Percentiles rank a stretch among this genome's conserved stretches.
Evolutionary conservation across 1,140 invertebrate species (phyloP).

Genomic region (Uloborus diversus): DNA sequence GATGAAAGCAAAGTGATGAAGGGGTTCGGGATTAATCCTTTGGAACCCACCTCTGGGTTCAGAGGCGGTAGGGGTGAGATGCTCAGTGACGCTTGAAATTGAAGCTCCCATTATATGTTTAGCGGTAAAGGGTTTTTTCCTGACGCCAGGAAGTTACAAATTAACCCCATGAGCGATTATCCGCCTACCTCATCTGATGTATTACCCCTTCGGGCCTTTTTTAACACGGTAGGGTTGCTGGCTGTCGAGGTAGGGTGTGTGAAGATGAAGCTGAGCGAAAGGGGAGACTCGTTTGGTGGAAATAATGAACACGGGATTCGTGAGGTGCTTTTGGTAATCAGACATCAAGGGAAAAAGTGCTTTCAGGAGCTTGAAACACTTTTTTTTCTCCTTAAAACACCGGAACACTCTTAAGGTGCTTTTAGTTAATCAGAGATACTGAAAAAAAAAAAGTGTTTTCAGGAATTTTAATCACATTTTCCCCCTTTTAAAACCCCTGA

Average conservation of each 20-base stretch:
- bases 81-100: constrained; percentile 50
- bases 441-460: too few relatives aligned
- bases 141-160: constrained; percentile 48
- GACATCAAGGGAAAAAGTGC: too few relatives aligned
- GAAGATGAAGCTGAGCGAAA: too few relatives aligned
- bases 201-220: constrained; percentile 41
- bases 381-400: too few relatives aligned
- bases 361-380: too few relatives aligned
- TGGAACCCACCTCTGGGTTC: neutral
- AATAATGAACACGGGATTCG: too few relatives aligned
- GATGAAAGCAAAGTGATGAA: constrained; percentile 7
- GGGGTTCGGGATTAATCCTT: constrained; percentile 27
- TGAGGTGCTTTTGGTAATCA: too few relatives aligned
- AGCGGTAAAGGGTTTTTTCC: constrained; percentile 38
- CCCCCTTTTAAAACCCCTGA: too few relatives aligned
- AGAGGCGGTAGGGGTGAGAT: constrained; percentile 34
- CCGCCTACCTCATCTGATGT: constrained; percentile 25
- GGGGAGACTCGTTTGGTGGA: too few relatives aligned
- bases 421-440: too few relatives aligned
- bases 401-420: too few relatives aligned
- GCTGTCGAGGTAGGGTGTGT: neutral
- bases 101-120: constrained; percentile 40
- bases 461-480: too few relatives aligned
- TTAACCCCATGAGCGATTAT: constrained; percentile 51
- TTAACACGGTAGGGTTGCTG: neutral